phyloP scores from a whole-genome alignment of 2,113 vertebrate genomes.

The Sphyrna mokarran region DNA sequence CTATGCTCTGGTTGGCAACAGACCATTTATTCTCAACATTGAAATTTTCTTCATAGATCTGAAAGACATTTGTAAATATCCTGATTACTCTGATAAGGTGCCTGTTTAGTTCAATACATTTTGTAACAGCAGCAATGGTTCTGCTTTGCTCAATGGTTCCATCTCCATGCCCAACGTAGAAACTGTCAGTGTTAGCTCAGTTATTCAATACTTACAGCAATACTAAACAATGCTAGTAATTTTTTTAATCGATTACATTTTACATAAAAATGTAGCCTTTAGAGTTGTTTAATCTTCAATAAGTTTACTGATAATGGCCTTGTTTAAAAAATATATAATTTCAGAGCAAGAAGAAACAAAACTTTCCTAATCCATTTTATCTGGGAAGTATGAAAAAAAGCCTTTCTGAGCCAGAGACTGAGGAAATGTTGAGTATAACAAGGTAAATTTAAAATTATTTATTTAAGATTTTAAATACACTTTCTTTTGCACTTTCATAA shows the following conservation, averaged over 20 bases:
- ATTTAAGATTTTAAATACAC: constrained; percentile 31
- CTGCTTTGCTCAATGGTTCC: neutral
- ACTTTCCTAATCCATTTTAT: constrained; percentile 74
- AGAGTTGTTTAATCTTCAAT: constrained; percentile 38
- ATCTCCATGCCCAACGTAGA: neutral
- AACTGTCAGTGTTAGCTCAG: neutral
- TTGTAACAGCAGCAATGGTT: neutral
- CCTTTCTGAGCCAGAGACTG: constrained; percentile 67
- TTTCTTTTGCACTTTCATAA: neutral
- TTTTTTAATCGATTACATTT: neutral
- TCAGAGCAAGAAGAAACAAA: constrained; percentile 63
- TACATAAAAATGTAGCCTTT: neutral
- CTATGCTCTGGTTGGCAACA: neutral
- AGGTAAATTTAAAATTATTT: constrained; percentile 63
- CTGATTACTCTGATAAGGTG: neutral
- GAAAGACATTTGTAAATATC: neutral
- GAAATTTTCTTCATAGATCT: neutral
- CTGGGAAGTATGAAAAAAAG: constrained; percentile 75
- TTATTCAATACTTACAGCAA: neutral
- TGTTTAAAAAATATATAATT: neutral
- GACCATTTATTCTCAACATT: neutral
- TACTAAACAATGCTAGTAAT: neutral
- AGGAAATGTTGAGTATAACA: constrained; percentile 64
- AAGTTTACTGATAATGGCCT: constrained; percentile 47
- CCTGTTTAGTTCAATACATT: neutral